These are phyloP conservation scores for Natrix natrix DNA, from an alignment of 2,797 vertebrate species.

Conservation along the genomic window DNA sequence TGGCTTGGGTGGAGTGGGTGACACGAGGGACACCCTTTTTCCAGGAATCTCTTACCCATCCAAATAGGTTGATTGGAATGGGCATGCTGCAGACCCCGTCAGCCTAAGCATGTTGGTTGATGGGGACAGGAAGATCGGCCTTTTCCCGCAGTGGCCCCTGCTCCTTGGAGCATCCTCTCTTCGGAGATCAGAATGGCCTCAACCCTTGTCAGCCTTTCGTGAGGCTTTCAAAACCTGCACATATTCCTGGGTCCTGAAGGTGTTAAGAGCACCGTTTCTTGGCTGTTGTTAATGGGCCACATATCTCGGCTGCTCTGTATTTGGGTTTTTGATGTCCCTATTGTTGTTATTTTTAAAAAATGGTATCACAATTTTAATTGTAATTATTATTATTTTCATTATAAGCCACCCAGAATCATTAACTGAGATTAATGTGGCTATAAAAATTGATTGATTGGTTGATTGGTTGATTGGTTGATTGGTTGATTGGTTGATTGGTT, in stretches of 20 bases:
- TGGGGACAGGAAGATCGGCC: background rate
- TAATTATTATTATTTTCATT: too few relatives aligned
- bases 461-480: too few relatives aligned
- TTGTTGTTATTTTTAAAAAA: background rate
- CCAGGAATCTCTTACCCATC: background rate
- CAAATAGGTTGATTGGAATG: background rate
- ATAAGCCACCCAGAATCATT: too few relatives aligned
- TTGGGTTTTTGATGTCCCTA: too few relatives aligned
- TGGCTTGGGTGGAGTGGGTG: too few relatives aligned
- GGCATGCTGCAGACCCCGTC: background rate
- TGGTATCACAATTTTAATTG: too few relatives aligned
- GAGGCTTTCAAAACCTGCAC: background rate
- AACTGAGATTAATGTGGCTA: too few relatives aligned
- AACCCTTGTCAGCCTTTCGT: too few relatives aligned
- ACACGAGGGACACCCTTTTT: background rate
- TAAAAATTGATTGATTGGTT: too few relatives aligned
- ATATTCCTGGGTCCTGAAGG: background rate
- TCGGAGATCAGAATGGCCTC: too few relatives aligned
- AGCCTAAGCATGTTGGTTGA: background rate
- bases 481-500: too few relatives aligned
- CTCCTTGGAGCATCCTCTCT: background rate
- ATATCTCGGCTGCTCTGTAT: background rate
- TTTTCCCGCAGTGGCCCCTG: background rate
- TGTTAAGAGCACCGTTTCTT: background rate
- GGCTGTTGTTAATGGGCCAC: background rate